Conservation (phyloP, 2,888 invertebrate genomes). For the Cheilosia impressa region DNA sequence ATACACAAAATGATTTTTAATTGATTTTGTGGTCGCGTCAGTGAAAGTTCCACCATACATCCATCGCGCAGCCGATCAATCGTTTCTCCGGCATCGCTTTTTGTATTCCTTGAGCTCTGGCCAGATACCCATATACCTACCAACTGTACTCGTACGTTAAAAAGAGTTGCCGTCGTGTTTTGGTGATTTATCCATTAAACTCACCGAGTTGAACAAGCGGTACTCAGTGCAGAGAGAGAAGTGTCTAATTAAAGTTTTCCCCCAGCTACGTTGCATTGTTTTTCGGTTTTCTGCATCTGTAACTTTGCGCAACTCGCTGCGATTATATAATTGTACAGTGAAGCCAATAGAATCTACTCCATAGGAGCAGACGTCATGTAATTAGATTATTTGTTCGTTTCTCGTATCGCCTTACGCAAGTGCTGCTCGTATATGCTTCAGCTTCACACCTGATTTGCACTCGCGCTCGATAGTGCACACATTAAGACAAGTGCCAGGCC, state of each 20-base stretch:
- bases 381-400: slow-evolving; percentile 47
- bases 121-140: slow-evolving; percentile 39
- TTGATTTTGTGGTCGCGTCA: slow-evolving; percentile 75
- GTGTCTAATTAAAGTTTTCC: slow-evolving; percentile 69
- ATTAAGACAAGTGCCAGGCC: slow-evolving; percentile 31
- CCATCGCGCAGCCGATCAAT: slow-evolving; percentile 65
- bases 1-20: slow-evolving; percentile 73
- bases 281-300: slow-evolving; percentile 43
- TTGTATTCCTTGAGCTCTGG: slow-evolving; percentile 52
- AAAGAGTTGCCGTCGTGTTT: slow-evolving; percentile 64
- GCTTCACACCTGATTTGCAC: slow-evolving; percentile 67
- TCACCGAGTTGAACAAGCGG: slow-evolving; percentile 35
- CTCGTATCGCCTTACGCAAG: slow-evolving; percentile 64
- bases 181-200: slow-evolving; percentile 64
- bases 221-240: slow-evolving; percentile 2
- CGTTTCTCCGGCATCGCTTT: slow-evolving; percentile 65
- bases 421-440: slow-evolving; percentile 38
- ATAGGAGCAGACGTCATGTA: slow-evolving; percentile 56
- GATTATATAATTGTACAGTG: slow-evolving; percentile 60
- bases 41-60: slow-evolving; percentile 72
- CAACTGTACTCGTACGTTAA: background rate
- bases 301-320: slow-evolving; percentile 30
- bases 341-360: slow-evolving; percentile 57
- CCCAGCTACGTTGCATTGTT: slow-evolving; percentile 65
- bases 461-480: slow-evolving; percentile 62